Conservation (phyloP, 2,113 vertebrate genomes). For the Microcebus ravelobensis region DNA sequence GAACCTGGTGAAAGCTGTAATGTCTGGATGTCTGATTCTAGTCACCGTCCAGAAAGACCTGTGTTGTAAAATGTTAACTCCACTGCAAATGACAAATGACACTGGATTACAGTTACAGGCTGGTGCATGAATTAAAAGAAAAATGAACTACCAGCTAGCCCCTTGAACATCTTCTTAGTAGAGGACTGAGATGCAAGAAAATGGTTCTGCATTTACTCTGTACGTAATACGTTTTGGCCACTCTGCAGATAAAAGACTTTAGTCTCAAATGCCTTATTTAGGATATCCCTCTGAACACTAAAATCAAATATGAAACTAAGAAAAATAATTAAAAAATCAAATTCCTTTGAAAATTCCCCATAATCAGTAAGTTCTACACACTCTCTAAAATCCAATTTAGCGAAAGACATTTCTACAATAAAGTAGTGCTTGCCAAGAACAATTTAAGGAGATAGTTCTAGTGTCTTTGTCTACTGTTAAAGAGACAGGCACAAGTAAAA, state of each 20-base stretch:
- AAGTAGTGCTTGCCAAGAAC: slow-evolving; percentile 56
- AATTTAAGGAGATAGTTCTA: slow-evolving; percentile 57
- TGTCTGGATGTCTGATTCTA: neutral
- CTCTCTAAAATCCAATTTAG: slow-evolving; percentile 68
- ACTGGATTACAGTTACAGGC: neutral
- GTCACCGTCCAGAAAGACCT: neutral
- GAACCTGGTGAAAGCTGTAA: neutral
- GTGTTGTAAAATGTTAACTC: slow-evolving; percentile 29
- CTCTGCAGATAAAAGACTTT: slow-evolving; percentile 1
- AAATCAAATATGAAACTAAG: slow-evolving; percentile 60
- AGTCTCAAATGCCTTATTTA: slow-evolving; percentile 51
- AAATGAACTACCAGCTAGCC: neutral
- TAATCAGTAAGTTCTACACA: slow-evolving; percentile 63
- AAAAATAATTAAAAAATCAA: slow-evolving; percentile 74
- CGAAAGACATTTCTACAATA: slow-evolving; percentile 64
- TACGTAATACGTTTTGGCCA: neutral
- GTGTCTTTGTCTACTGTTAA: slow-evolving; percentile 47
- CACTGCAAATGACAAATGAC: neutral
- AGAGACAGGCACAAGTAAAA: slow-evolving; percentile 49
- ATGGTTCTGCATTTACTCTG: neutral
- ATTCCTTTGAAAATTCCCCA: slow-evolving; percentile 65
- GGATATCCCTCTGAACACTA: slow-evolving; percentile 68
- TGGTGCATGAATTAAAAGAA: neutral
- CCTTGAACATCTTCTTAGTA: neutral
- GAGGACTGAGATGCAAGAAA: neutral